Evolutionary conservation across 2,113 vertebrate genomes (phyloP).

Genomic region (Anguilla japonica): DNA sequence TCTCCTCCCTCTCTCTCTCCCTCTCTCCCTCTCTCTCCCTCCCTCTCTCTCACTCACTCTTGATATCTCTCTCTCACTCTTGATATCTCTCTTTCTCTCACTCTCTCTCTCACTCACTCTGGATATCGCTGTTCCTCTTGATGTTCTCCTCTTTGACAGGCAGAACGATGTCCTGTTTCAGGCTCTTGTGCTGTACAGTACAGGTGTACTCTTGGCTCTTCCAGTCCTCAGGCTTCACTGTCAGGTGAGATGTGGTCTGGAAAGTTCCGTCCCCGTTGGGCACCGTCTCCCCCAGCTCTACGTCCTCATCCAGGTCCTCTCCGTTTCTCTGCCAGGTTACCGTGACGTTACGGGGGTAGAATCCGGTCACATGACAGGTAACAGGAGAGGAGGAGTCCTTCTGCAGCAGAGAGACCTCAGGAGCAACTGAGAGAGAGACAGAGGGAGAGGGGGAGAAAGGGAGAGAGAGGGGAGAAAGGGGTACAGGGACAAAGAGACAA

Average conservation of each 20-base stretch:
- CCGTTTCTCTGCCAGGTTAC: constrained; percentile 40
- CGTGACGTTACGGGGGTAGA: constrained; percentile 48
- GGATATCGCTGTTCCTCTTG: neutral
- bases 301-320: constrained; percentile 38
- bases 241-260: constrained; percentile 45
- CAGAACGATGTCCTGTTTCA: neutral
- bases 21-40: neutral
- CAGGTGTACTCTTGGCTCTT: constrained; percentile 26
- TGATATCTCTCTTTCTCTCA: neutral
- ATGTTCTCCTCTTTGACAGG: neutral
- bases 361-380: constrained; percentile 54
- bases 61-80: too few relatives aligned
- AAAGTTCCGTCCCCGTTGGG: constrained; percentile 55
- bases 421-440: constrained; percentile 22
- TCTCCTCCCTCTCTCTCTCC: neutral
- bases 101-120: neutral
- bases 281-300: constrained; percentile 43
- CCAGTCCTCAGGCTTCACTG: neutral
- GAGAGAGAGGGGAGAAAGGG: neutral
- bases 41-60: neutral
- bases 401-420: constrained; percentile 28
- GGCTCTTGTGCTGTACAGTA: constrained; percentile 31
- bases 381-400: constrained; percentile 39
- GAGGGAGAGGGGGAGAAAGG: neutral
- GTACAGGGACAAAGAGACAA: too few relatives aligned